Percentiles rank a stretch among this genome's conserved stretches.
Conservation (phyloP, 2,888 invertebrate genomes). For the Branchipolynoe longqiensis region DNA sequence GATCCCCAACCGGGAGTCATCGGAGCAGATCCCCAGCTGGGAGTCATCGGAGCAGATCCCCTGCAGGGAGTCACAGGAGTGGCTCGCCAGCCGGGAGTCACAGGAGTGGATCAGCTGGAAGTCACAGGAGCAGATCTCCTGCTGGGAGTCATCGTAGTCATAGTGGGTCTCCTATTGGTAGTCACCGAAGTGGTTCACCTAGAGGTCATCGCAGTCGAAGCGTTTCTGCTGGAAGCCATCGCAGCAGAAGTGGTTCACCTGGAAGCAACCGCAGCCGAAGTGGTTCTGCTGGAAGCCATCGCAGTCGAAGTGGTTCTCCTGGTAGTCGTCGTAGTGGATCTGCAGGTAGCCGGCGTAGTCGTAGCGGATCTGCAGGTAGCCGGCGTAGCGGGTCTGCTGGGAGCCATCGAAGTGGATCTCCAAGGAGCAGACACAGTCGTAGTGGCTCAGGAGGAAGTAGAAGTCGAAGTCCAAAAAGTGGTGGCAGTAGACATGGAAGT, state of each 20-base stretch:
- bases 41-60: conserved; percentile 33
- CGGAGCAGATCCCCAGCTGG: neutral
- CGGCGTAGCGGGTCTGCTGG: conserved; percentile 40
- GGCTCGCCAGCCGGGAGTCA: conserved; percentile 43
- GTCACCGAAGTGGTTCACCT: conserved; percentile 51
- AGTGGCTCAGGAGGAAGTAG: conserved; percentile 24
- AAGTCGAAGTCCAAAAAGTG: neutral
- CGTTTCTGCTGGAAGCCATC: neutral
- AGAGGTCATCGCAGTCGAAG: conserved; percentile 44
- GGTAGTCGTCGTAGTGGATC: conserved; percentile 24
- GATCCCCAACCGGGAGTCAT: neutral
- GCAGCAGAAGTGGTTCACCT: conserved; percentile 1
- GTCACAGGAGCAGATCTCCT: conserved; percentile 21
- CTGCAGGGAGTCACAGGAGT: conserved; percentile 50
- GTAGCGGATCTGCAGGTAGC: conserved; percentile 6
- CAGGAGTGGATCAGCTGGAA: conserved; percentile 47
- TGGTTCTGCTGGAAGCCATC: neutral
- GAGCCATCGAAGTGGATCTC: conserved; percentile 15
- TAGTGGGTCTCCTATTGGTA: conserved; percentile 46
- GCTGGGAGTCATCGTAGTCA: conserved; percentile 10
- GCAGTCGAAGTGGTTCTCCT: conserved; percentile 45
- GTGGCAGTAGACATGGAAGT: conserved; percentile 47
- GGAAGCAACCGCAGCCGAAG: neutral
- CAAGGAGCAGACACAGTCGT: no score
- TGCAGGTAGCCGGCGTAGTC: neutral